Base-by-base conservation (phyloP, 2,888 invertebrate genomes). In the Zele albiditarsus region DNA sequence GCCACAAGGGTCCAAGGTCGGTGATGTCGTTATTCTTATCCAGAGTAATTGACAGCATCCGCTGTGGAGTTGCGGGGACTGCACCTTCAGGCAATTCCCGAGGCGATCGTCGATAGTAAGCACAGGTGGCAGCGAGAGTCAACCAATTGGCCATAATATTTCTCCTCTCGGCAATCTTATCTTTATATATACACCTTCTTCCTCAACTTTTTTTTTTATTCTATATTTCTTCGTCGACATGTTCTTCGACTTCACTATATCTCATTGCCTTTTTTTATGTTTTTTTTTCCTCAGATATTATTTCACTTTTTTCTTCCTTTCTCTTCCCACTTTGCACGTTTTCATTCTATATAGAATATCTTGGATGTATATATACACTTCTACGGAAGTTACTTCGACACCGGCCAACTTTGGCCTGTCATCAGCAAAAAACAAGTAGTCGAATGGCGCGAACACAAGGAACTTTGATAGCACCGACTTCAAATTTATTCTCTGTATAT, bases 21-120 rank as follows among this genome's bases (percentile, higher is more conserved):
- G 57, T 42, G 31, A 31, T 76, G 74, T 80, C 79, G 71, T 79
- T 77, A 79, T 77, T 80, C 76, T 76, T 71, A 76, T 74, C 63
- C 75, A 60, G 28, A 60, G 76, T 80, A 81, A 81, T 80, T 76
- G 79, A 80, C 80, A 80, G 77, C 76, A 78, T 81, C 81, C 80
- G 79, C 73, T 77, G 62, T 49, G 60, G 49, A 66, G 69, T 65
- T 66, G 74, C 70, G 66, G 33, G 20, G n/a, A 68, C 68, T 71
- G 71, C 58, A 73, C 75, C 72, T 66, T n/a, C 14, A 62, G 71
- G 74, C 71, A 31, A 58, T 70, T 70, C 70, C 71, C 38, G 73
- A 70, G 70, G 71, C 20, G 62, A 69, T 28, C 62, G 23, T 27
- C 27, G 46, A 66, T 42, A 20, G 70, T 66, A 42, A 23, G 62